Evolutionary conservation across 2,888 invertebrate genomes (phyloP).

Genomic region (Therioaphis trifolii): DNA sequence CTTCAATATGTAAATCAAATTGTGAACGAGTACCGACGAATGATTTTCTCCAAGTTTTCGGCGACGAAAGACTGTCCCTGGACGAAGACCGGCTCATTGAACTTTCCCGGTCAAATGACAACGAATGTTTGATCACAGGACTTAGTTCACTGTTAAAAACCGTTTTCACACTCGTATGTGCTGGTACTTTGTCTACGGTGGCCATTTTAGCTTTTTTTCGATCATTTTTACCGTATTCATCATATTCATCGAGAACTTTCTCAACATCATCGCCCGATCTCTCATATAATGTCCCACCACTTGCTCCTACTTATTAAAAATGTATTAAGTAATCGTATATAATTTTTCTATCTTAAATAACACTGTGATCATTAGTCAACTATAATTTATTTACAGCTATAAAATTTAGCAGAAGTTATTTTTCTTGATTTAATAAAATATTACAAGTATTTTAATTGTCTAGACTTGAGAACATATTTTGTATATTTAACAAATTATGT

Average conservation of each 20-base stretch:
- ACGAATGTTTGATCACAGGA: constrained; percentile 11
- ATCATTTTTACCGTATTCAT: constrained; percentile 76
- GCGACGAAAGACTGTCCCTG: constrained; percentile 42
- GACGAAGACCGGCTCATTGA: constrained; percentile 51
- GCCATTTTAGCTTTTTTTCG: constrained; percentile 74
- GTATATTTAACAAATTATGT: background rate
- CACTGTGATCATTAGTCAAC: constrained; percentile 12
- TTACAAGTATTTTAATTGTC: too few species aligned
- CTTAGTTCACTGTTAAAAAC: background rate
- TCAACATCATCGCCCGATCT: constrained; percentile 71
- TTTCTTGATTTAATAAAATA: too few species aligned
- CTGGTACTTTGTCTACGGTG: constrained; percentile 79
- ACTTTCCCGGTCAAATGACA: constrained; percentile 19
- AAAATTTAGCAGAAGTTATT: background rate
- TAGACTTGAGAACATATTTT: too few species aligned
- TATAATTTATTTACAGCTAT: background rate
- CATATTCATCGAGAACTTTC: constrained; percentile 75
- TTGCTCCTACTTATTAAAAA: constrained; percentile 2
- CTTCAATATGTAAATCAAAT: constrained; percentile 87
- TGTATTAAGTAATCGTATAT: background rate
- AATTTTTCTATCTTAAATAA: background rate
- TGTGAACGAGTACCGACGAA: constrained; percentile 83
- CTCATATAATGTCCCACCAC: constrained; percentile 63
- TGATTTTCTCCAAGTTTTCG: constrained; percentile 38
- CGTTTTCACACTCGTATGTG: constrained; percentile 76